Evolutionary conservation across 2,888 invertebrate genomes (phyloP).

Genomic region (Chymomyza fuscimana): DNA sequence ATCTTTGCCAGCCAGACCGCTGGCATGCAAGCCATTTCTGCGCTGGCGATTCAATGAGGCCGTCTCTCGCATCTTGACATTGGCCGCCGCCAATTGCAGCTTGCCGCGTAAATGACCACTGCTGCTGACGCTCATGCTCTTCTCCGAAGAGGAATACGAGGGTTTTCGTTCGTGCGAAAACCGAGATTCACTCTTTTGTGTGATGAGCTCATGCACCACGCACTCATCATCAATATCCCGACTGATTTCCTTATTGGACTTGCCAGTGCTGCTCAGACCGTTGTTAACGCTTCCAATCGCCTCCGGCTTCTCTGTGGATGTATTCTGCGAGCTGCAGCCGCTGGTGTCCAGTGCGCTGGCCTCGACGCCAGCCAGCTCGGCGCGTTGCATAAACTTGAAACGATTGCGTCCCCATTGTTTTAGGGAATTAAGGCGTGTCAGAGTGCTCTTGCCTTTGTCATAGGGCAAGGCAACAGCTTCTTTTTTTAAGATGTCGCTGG

Average conservation of each 20-base stretch:
- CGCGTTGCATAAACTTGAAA: constrained; percentile 86
- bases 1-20: constrained; percentile 81
- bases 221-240: constrained; percentile 82
- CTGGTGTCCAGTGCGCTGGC: constrained; percentile 77
- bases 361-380: constrained; percentile 54
- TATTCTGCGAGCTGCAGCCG: constrained; percentile 63
- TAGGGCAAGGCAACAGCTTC: constrained; percentile 79
- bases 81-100: constrained; percentile 66
- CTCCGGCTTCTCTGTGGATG: constrained; percentile 65
- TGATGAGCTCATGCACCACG: constrained; percentile 84
- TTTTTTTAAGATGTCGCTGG: constrained; percentile 88
- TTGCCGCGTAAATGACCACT: constrained; percentile 75
- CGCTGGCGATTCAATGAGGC: constrained; percentile 86
- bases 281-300: constrained; percentile 31
- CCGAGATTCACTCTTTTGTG: constrained; percentile 82
- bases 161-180: constrained; percentile 88
- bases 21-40: constrained; percentile 81
- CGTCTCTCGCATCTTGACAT: constrained; percentile 88
- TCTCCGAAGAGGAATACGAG: constrained; percentile 88
- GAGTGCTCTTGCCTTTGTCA: constrained; percentile 81
- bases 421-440: constrained; percentile 85
- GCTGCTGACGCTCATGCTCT: constrained; percentile 83
- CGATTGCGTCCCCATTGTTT: constrained; percentile 92
- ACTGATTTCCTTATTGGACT: constrained; percentile 35
- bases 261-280: constrained; percentile 13